Percentiles rank a stretch among this genome's conserved stretches.
Evolutionary conservation across 2,888 invertebrate species (phyloP).

Genomic region (Chrysina gloriosa): DNA sequence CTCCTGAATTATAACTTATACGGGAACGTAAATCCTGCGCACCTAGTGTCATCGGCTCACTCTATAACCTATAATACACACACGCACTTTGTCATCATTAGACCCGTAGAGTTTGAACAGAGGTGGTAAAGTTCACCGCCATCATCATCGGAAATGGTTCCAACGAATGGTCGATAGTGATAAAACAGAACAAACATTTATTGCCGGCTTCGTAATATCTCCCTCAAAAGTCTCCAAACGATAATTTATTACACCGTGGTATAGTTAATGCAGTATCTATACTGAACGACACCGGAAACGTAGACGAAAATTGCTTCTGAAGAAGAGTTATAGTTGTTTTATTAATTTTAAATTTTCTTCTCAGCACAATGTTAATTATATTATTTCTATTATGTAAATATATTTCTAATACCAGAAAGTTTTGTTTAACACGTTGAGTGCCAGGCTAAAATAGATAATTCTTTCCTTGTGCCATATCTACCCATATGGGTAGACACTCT

Average conservation of each 20-base stretch:
- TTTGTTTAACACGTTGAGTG: too few species aligned
- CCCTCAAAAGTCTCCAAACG: conserved; percentile 18
- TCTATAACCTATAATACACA: conserved; percentile 35
- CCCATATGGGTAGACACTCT: too few species aligned
- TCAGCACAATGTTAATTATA: too few species aligned
- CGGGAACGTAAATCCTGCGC: conserved; percentile 40
- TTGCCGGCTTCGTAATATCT: conserved; percentile 12
- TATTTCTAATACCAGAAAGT: too few species aligned
- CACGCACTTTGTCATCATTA: conserved; percentile 50
- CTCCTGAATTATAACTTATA: conserved; percentile 48
- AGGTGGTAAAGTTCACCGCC: conserved; percentile 15
- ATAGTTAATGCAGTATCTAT: conserved; percentile 18
- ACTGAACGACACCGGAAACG: too few species aligned
- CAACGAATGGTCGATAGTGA: conserved; percentile 38
- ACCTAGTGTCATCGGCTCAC: conserved; percentile 23
- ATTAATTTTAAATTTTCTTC: too few species aligned
- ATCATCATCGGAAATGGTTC: conserved; percentile 16
- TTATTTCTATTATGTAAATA: too few species aligned
- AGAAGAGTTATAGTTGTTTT: too few species aligned
- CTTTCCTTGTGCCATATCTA: too few species aligned
- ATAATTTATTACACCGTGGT: conserved; percentile 1
- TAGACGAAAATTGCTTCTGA: too few species aligned
- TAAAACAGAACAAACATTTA: conserved; percentile 42
- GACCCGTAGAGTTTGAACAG: conserved; percentile 22
- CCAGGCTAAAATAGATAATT: too few species aligned